Conservation (phyloP, 2,113 vertebrate species). For the Chitala chitala region DNA sequence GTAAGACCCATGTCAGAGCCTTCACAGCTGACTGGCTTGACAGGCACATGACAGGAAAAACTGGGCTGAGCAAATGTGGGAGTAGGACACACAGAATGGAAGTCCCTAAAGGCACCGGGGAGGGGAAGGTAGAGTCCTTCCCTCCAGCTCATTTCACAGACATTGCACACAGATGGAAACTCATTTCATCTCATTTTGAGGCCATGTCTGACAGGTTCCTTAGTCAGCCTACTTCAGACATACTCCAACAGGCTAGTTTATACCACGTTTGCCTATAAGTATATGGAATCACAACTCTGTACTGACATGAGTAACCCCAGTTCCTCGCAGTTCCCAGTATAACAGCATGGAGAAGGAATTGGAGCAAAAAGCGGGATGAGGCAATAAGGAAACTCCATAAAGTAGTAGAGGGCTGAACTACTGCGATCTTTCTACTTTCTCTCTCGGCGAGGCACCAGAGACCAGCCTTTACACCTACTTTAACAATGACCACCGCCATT, state of each 20-base stretch:
- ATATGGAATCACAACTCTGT: too few species aligned
- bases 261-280: not conserved
- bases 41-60: constrained; percentile 55
- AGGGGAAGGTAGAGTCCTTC: constrained; percentile 4
- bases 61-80: constrained; percentile 44
- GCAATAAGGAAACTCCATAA: not conserved
- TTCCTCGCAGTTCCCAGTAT: too few species aligned
- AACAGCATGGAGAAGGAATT: too few species aligned
- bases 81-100: constrained; percentile 13
- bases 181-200: not conserved
- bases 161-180: constrained; percentile 18
- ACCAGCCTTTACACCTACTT: not conserved
- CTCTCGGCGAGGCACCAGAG: too few species aligned
- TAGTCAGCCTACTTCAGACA: not conserved
- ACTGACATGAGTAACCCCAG: too few species aligned
- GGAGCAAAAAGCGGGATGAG: too few species aligned
- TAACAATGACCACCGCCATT: not conserved
- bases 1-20: constrained; percentile 56
- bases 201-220: not conserved
- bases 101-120: constrained; percentile 4
- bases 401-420: too few species aligned
- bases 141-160: not conserved
- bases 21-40: constrained; percentile 59
- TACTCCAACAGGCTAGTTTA: not conserved
- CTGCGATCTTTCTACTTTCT: too few species aligned